Conservation (phyloP, 2,113 vertebrate genomes). For the Promerops cafer region DNA sequence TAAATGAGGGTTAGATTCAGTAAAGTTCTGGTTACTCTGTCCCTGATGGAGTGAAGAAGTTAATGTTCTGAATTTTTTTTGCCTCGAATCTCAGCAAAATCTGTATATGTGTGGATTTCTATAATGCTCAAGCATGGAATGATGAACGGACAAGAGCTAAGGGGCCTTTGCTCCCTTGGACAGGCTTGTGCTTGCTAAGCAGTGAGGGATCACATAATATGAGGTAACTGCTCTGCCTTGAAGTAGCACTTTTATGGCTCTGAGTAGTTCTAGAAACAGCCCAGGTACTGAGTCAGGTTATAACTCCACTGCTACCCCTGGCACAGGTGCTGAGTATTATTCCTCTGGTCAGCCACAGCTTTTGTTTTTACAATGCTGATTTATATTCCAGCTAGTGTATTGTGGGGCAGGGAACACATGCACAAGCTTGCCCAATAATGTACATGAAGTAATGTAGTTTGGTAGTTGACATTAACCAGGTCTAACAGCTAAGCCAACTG, state of each 20-base stretch:
- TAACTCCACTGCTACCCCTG: background rate
- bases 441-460: too few relatives aligned
- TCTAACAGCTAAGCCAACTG: background rate
- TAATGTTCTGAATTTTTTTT: background rate
- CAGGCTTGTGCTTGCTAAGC: background rate
- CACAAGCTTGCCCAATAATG: background rate
- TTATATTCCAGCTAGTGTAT: background rate
- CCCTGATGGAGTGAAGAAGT: background rate
- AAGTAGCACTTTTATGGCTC: background rate
- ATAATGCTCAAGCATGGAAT: background rate
- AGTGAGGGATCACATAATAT: rapidly evolving
- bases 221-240: background rate
- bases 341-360: background rate
- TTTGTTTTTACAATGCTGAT: background rate
- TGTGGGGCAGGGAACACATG: background rate
- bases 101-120: background rate
- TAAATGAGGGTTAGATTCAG: background rate
- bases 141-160: background rate
- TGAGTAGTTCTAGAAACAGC: background rate
- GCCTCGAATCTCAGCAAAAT: background rate
- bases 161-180: background rate
- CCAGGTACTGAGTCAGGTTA: background rate
- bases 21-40: background rate
- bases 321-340: background rate
- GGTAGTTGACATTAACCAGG: background rate